These are phyloP conservation scores for Macrobrachium rosenbergii DNA, from an alignment of 1,140 invertebrate genomes.

Conservation along the genomic window DNA sequence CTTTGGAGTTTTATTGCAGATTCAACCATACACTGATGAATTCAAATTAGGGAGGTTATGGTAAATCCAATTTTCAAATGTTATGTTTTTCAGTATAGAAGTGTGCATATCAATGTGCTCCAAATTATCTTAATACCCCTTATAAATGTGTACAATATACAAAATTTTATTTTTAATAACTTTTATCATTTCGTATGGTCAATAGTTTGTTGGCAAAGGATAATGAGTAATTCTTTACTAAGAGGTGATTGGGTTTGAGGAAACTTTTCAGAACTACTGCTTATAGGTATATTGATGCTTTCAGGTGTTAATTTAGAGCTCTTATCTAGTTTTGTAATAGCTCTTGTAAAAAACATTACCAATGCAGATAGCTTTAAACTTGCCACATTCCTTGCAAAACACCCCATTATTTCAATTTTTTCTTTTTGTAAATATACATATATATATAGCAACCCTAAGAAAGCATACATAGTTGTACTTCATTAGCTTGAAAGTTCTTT, in stretches of 20 bases:
- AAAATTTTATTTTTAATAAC: too few relatives aligned
- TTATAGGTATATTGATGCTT: constrained; percentile 16
- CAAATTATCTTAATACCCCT: too few relatives aligned
- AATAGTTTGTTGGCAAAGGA: too few relatives aligned
- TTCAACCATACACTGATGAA: too few relatives aligned
- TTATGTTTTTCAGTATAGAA: too few relatives aligned
- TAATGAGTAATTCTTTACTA: too few relatives aligned
- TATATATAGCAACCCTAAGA: constrained; percentile 14
- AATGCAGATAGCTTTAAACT: constrained; percentile 50
- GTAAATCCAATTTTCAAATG: too few relatives aligned
- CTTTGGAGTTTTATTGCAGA: not conserved
- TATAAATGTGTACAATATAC: too few relatives aligned
- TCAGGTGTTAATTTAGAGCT: constrained; percentile 36
- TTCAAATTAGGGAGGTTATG: too few relatives aligned
- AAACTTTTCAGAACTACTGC: constrained; percentile 26
- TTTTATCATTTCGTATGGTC: too few relatives aligned
- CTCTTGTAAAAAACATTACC: constrained; percentile 32
- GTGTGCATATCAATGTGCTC: too few relatives aligned
- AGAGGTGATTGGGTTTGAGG: too few relatives aligned
- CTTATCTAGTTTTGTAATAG: constrained; percentile 31
- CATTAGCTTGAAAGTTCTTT: constrained; percentile 5
- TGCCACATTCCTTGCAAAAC: constrained; percentile 50
- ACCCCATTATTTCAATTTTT: constrained; percentile 22
- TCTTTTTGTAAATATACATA: constrained; percentile 10
- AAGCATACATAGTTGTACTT: constrained; percentile 21